Evolutionary conservation across 1,140 invertebrate genomes (phyloP), one percentile per base, ranked within the genome.

Genomic region (Orius insidiosus): DNA sequence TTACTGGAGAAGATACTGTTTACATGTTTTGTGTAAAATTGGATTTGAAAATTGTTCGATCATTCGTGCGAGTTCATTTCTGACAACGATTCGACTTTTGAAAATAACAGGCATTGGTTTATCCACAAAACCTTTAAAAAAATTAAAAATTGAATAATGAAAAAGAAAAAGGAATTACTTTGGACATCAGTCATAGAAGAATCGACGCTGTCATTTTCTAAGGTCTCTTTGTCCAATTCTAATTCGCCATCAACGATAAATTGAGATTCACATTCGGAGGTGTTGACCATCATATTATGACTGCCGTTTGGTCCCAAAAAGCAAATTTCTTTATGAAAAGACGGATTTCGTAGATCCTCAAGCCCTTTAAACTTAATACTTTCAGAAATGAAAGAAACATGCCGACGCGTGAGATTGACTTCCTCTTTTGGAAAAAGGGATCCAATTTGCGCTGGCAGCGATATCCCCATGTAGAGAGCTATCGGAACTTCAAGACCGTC

Each of bases 401-500:
- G 47, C 16, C 44, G 44, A 8, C 31, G 43, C 4, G 44, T 2
- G 8, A 44, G 10, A 13, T 45, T 36, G 15, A 44, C 38, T 11
- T 47, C 45, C 45, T 47, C 46, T 34, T 37, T 41, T 6, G 80
- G 77, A 60, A 86, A 85, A 44, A 88, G 65, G 34, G 72, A 68
- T 4, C 66, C 60, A 2, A 85, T 63, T 55, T 72, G 71, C 47
- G 69, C 65, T 1, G 85, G 85, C 55, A 88, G 63, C 61, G 77
- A 76, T 33, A 92, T 78, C 16, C 86, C 85, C 66, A 84, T 73
- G 57, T 84, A 85, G 5, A 49, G 1, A 30, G 47, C 40, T 10
- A 31, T 18, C 5, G 47, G 47, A 10, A 51, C 13, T 14, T 30
- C 46, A 37, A 37, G 6, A 8, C 41, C 40, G 45, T 13, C 13